These are phyloP conservation scores for Naja naja DNA, from an alignment of 2,113 vertebrate genomes.

Conservation along the genomic window DNA sequence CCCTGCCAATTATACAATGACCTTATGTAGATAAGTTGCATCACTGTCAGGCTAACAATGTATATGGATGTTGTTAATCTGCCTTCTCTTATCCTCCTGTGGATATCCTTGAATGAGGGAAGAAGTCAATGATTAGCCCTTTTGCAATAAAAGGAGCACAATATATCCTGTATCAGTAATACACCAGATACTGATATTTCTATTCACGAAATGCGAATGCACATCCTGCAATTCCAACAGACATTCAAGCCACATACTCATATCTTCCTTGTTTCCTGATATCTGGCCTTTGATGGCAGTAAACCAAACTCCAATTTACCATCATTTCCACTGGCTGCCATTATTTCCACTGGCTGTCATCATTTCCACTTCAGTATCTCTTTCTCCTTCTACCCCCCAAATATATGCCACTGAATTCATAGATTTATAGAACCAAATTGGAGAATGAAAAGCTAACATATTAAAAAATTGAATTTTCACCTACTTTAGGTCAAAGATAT, in stretches of 20 bases:
- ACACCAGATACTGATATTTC: neutral
- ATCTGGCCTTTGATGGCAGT: neutral
- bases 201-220: too few species aligned
- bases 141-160: neutral
- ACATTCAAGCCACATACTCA: neutral
- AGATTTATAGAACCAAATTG: conserved; percentile 19
- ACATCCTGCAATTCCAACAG: neutral
- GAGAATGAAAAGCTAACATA: conserved; percentile 33
- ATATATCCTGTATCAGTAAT: neutral
- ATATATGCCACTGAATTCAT: neutral
- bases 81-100: neutral
- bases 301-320: neutral
- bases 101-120: neutral
- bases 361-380: neutral
- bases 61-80: neutral
- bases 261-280: neutral
- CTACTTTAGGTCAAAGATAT: conserved; percentile 34
- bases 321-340: too few species aligned
- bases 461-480: conserved; percentile 20
- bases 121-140: neutral
- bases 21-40: neutral
- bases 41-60: neutral
- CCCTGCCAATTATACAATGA: neutral
- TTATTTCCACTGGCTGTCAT: too few species aligned
- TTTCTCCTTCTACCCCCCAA: neutral